phyloP scores from a whole-genome alignment of 2,113 vertebrate genomes.

The Ranitomeya variabilis region DNA sequence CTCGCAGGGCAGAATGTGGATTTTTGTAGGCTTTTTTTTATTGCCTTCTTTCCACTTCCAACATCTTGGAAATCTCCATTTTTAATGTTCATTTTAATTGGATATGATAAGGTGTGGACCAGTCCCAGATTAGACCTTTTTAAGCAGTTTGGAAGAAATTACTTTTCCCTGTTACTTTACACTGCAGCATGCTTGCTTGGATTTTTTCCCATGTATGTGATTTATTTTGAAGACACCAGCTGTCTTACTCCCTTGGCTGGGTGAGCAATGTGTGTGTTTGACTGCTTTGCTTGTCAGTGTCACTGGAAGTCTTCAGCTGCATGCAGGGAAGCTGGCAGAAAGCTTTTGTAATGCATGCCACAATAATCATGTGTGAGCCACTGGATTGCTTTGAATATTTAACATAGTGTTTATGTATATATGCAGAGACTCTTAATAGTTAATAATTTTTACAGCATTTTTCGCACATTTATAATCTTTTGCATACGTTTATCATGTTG shows the following conservation, averaged over 20 bases:
- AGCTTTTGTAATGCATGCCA: conserved; percentile 41
- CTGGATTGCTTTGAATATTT: conserved; percentile 50
- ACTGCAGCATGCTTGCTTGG: conserved; percentile 20
- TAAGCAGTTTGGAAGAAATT: background rate
- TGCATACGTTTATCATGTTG: conserved; percentile 11
- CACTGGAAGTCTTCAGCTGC: conserved; percentile 12
- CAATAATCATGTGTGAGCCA: conserved; percentile 30
- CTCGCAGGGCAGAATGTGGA: conserved; percentile 30
- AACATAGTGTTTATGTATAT: conserved; percentile 34
- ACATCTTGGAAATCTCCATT: background rate
- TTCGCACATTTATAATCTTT: background rate
- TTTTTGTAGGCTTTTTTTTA: background rate
- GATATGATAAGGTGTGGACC: conserved; percentile 33
- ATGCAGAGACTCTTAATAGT: conserved; percentile 2
- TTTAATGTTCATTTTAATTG: background rate
- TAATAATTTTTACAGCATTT: conserved; percentile 23
- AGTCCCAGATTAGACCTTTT: conserved; percentile 19
- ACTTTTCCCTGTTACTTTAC: background rate
- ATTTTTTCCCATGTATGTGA: conserved; percentile 26
- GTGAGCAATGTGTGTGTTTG: background rate
- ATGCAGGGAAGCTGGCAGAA: conserved; percentile 10
- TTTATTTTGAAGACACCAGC: background rate
- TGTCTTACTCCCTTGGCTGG: background rate
- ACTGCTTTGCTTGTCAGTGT: conserved; percentile 33
- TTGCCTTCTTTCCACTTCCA: background rate